Base-by-base conservation (phyloP, 2,797 vertebrate species). In the Pelobates cultripes region DNA sequence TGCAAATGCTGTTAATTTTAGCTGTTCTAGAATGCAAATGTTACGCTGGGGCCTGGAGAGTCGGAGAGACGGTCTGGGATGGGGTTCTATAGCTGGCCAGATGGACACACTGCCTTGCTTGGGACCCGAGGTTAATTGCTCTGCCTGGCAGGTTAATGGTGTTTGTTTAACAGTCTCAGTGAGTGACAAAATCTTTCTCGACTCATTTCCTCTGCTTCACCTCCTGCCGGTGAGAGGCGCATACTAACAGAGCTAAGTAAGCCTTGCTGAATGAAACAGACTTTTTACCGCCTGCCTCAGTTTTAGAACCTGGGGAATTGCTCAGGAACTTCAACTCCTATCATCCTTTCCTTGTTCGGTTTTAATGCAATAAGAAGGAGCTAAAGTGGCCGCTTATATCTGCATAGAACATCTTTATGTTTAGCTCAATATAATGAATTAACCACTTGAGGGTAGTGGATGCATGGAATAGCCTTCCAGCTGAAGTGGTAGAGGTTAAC, bases 11-110 rank as follows among this genome's bases (percentile, higher is more conserved):
- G 89, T 91, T 91, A 90, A 91, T 91, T 90, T 92, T 89, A 86
- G 85, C 84, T 87, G 89, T 88, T 92, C 88, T 87, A 89, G 91
- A 91, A 92, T 92, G 91, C 89, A 92, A 92, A 91, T 92, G 89
- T 87, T 88, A 89, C 86, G 86, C 87, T 85, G 91, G 89, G 86
- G 86, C 86, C 85, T 78, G 77, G 83, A 81, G 85, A 72, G 73
- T 83, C 81, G 81, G 85, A 85, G 85, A 91, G 84, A 90, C 73
- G 9, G 0, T 86, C 89, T 72, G 83, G 87, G 88, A 88, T 87
- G 88, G 81, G 89, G 89, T 77, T 79, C 72, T 75, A 57, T 14
- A 63, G 40, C 77, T 72, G 77, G 82, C 77, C 82, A 84, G 82
- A 84, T 84, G 82, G 82, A 76, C 82, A 13, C 47, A 47, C 82